Evolutionary conservation across 2,113 vertebrate genomes (phyloP).

Genomic region (Riparia riparia): DNA sequence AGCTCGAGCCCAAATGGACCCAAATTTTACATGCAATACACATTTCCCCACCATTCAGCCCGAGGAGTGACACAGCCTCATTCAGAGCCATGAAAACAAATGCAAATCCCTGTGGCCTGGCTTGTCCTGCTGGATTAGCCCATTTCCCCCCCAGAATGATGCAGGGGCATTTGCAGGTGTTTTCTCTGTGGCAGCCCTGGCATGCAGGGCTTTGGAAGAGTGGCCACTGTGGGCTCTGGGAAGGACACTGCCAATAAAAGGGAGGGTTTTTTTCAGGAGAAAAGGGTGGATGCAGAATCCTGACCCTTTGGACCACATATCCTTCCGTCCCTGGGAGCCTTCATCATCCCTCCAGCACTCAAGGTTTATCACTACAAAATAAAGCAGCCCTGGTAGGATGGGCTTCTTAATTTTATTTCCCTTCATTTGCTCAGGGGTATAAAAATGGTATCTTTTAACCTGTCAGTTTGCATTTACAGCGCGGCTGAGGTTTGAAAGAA

Average conservation of each 20-base stretch:
- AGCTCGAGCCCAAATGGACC: neutral
- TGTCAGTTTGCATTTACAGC: slow-evolving; percentile 46
- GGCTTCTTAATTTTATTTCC: neutral
- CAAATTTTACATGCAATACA: neutral
- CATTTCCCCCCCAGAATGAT: neutral
- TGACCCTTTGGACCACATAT: neutral
- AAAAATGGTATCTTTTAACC: slow-evolving; percentile 57
- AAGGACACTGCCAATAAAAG: neutral
- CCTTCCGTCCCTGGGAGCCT: neutral
- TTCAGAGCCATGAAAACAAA: slow-evolving; percentile 9
- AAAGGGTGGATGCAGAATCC: neutral
- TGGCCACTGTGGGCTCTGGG: neutral
- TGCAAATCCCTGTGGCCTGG: neutral
- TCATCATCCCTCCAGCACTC: neutral
- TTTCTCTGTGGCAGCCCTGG: neutral
- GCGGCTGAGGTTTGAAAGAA: slow-evolving; percentile 56
- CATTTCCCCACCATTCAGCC: neutral
- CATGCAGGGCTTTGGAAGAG: neutral
- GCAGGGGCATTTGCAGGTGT: neutral
- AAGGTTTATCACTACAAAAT: neutral
- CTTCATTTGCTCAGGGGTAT: neutral
- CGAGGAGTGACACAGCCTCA: neutral
- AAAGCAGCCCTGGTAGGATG: neutral
- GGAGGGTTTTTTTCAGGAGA: neutral
- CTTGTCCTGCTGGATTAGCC: slow-evolving; percentile 1